Conservation (phyloP, 2,113 vertebrate genomes). For the Tragelaphus buxtoni region DNA sequence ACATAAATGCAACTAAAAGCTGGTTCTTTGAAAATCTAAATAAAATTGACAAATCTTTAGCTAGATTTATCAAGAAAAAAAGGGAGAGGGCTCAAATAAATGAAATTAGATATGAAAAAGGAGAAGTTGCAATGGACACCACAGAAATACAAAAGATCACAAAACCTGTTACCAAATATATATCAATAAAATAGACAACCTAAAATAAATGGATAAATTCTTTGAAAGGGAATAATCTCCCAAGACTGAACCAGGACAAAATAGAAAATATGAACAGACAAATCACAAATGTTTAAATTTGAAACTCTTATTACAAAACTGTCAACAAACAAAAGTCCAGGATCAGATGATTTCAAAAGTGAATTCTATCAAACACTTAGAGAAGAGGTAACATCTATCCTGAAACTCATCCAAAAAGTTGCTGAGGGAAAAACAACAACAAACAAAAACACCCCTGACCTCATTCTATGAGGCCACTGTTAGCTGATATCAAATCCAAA, state of each 20-base stretch:
- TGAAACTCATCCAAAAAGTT: not conserved
- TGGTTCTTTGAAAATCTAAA: not conserved
- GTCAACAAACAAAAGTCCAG: not conserved
- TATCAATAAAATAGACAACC: not conserved
- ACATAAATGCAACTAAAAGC: not conserved
- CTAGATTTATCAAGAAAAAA: not conserved
- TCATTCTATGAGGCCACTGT: not conserved
- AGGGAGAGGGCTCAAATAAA: not conserved
- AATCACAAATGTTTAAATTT: not conserved
- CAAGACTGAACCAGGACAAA: not conserved
- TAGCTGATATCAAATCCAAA: not conserved
- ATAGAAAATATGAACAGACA: not conserved
- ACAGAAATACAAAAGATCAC: not conserved
- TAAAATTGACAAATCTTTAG: not conserved
- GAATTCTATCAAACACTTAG: not conserved
- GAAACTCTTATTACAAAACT: not conserved
- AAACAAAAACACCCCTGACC: not conserved
- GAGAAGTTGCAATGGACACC: not conserved
- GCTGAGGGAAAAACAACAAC: not conserved
- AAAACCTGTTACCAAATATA: not conserved
- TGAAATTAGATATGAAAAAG: not conserved
- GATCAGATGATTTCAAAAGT: not conserved
- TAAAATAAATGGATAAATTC: not conserved
- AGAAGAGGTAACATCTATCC: not conserved
- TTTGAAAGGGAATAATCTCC: not conserved